phyloP scores from a whole-genome alignment of 2,888 invertebrate genomes.

The Lucinisca nassula region DNA sequence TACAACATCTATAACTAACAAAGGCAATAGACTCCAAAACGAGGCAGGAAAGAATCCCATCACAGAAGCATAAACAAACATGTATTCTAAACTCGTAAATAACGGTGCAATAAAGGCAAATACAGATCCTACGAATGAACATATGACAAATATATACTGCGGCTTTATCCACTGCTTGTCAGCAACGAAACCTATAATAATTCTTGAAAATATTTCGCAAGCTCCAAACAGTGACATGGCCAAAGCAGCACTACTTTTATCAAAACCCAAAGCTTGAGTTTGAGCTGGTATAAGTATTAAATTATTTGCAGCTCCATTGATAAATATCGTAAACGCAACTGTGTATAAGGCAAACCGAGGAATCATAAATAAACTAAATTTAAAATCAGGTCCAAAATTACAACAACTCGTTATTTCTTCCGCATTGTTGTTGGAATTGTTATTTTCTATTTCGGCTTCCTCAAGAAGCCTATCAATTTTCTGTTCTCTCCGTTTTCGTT shows the following conservation, averaged over 20 bases:
- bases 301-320: not conserved
- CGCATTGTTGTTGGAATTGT: not conserved
- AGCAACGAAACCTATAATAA: conserved; percentile 16
- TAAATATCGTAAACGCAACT: not conserved
- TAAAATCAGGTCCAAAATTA: not conserved
- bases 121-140: conserved; percentile 11
- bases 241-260: not conserved
- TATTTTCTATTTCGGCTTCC: not conserved
- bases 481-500: not conserved
- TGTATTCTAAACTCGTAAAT: not conserved
- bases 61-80: conserved; percentile 18
- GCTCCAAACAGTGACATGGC: conserved; percentile 23
- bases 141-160: not conserved
- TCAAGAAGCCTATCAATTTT: not conserved
- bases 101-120: not conserved
- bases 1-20: conserved; percentile 12
- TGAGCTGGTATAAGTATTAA: conserved; percentile 23
- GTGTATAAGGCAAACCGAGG: not conserved
- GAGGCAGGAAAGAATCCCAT: conserved; percentile 29
- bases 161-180: not conserved
- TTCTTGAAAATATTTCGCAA: conserved; percentile 28
- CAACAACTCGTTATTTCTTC: not conserved
- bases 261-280: conserved; percentile 2
- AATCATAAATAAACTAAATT: not conserved
- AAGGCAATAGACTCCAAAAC: conserved; percentile 22